Evolutionary conservation across 2,797 vertebrate genomes (phyloP).

Genomic region (Mus caroli): DNA sequence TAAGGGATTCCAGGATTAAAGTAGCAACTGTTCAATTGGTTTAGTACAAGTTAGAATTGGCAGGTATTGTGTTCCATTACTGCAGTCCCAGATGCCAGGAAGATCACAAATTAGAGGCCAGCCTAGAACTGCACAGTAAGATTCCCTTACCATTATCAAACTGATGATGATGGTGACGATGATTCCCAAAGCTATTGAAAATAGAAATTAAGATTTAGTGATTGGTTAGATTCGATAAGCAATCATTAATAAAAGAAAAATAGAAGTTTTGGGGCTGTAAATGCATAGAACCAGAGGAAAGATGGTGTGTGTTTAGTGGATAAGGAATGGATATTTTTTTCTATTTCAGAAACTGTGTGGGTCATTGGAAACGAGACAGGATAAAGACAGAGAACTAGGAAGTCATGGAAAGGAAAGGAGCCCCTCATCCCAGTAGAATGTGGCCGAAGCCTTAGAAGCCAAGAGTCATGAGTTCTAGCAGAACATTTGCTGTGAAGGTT

Average conservation of each 20-base stretch:
- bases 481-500: neutral
- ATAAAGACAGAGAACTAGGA: neutral
- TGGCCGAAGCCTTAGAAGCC: neutral
- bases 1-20: neutral
- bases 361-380: neutral
- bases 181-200: neutral
- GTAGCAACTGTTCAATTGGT: neutral
- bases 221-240: constrained; percentile 28
- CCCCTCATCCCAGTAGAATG: too few relatives aligned
- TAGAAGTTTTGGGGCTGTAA: neutral
- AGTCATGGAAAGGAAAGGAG: neutral
- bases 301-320: neutral
- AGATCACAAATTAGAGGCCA: neutral
- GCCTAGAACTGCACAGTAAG: neutral
- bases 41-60: constrained; percentile 37
- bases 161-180: too few relatives aligned
- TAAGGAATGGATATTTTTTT: neutral
- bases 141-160: too few relatives aligned
- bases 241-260: neutral
- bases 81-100: neutral
- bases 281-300: neutral
- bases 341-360: neutral
- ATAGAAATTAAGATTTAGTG: constrained; percentile 11
- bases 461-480: neutral
- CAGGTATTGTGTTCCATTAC: neutral